Evolutionary conservation across 2,888 invertebrate species (phyloP).

Genomic region (Campoplex capitator): DNA sequence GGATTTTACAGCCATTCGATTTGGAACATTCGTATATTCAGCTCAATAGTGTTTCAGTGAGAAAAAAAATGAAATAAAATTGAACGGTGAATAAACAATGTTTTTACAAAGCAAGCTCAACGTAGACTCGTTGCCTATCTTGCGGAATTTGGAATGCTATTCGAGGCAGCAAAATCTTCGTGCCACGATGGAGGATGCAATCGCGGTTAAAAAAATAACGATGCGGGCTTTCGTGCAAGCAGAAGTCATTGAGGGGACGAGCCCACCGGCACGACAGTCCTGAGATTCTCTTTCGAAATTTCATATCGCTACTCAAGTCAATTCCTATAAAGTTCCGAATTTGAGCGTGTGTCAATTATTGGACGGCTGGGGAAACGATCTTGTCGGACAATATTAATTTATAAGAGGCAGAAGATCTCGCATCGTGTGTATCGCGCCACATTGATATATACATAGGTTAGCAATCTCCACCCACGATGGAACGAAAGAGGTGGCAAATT

Average conservation of each 20-base stretch:
- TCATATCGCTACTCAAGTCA: no score
- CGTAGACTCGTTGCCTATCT: no score
- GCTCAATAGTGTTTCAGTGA: no score
- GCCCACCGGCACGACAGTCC: no score
- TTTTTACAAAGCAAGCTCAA: no score
- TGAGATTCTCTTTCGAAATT: no score
- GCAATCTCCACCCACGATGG: conserved; percentile 45
- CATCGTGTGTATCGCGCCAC: background rate
- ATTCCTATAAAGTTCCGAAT: background rate
- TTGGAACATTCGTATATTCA: no score
- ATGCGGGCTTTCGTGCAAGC: no score
- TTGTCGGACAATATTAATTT: conserved; percentile 57
- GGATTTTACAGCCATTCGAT: no score
- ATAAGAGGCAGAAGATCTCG: conserved; percentile 18
- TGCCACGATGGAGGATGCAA: background rate
- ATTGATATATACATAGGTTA: conserved; percentile 34
- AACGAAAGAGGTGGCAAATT: conserved; percentile 36
- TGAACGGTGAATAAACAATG: no score
- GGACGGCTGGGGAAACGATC: conserved; percentile 63
- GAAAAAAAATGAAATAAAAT: no score
- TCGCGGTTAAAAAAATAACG: background rate
- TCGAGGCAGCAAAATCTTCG: background rate
- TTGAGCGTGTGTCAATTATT: conserved; percentile 54
- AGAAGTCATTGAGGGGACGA: no score
- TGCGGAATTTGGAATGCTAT: background rate